Evolutionary conservation across 2,113 vertebrate species (phyloP).

Genomic region (Eretmochelys imbricata): DNA sequence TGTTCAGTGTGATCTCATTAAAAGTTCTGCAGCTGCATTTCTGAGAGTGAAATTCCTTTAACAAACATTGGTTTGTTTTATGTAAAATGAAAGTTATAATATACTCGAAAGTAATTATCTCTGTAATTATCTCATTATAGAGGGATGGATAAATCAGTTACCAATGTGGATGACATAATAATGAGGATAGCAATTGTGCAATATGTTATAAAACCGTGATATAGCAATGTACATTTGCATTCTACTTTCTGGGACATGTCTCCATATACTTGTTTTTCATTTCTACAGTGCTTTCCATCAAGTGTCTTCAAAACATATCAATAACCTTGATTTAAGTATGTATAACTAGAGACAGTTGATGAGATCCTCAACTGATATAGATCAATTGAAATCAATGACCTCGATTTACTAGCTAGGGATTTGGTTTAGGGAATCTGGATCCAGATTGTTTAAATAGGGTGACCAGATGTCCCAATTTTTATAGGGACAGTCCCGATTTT

Average conservation of each 20-base stretch:
- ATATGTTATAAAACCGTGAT: neutral
- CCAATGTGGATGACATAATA: neutral
- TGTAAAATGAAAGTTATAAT: neutral
- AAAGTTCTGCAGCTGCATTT: neutral
- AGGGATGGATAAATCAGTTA: neutral
- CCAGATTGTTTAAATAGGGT: neutral
- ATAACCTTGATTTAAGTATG: neutral
- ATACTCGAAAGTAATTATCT: neutral
- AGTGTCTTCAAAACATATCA: constrained; percentile 4
- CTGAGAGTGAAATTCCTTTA: neutral
- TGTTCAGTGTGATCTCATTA: neutral
- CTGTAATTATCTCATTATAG: neutral
- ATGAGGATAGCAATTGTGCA: neutral
- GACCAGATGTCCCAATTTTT: too few relatives aligned
- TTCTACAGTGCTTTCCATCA: neutral
- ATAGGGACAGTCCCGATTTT: too few relatives aligned
- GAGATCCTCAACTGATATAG: neutral
- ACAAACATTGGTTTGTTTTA: neutral
- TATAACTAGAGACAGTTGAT: neutral
- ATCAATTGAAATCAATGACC: rapidly evolving
- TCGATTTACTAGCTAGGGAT: rapidly evolving
- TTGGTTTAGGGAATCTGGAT: neutral
- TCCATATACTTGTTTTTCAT: neutral
- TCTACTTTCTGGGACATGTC: neutral
- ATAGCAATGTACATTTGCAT: neutral